phyloP scores from a whole-genome alignment of 2,888 invertebrate genomes.

The Tenthredo notha region DNA sequence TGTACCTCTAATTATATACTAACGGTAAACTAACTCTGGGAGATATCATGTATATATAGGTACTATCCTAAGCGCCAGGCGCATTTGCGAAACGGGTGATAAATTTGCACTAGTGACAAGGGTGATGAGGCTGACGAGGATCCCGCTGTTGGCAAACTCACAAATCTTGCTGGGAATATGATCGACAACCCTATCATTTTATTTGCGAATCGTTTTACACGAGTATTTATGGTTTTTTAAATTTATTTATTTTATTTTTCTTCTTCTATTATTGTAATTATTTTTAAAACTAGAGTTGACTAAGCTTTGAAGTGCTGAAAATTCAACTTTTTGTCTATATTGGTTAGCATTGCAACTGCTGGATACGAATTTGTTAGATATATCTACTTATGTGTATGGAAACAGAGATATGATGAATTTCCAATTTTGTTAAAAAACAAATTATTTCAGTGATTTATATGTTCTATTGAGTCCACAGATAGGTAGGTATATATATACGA shows the following conservation, averaged over 20 bases:
- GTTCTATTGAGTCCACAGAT: too few species aligned
- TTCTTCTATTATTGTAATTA: too few species aligned
- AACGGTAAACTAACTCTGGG: neutral
- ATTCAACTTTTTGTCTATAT: neutral
- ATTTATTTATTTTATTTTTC: too few species aligned
- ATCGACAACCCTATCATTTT: neutral
- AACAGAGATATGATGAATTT: too few species aligned
- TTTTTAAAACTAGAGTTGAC: too few species aligned
- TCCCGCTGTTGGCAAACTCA: neutral
- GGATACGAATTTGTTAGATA: too few species aligned
- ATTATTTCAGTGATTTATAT: too few species aligned
- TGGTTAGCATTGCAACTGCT: too few species aligned
- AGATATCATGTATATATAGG: neutral
- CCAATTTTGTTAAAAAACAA: too few species aligned
- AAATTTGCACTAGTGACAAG: slow-evolving; percentile 17
- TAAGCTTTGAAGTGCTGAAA: neutral
- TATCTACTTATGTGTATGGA: too few species aligned
- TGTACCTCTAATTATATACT: slow-evolving; percentile 1
- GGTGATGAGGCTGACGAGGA: slow-evolving; percentile 16
- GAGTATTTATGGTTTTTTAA: neutral
- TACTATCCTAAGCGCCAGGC: neutral
- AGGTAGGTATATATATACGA: too few species aligned
- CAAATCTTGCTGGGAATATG: slow-evolving; percentile 7
- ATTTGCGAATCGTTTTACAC: neutral
- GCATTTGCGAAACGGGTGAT: neutral